Percentiles rank a stretch among this genome's conserved stretches.
These are phyloP conservation scores for Atherinomorus stipes DNA, from an alignment of 2,113 vertebrate genomes.

Conservation along the genomic window DNA sequence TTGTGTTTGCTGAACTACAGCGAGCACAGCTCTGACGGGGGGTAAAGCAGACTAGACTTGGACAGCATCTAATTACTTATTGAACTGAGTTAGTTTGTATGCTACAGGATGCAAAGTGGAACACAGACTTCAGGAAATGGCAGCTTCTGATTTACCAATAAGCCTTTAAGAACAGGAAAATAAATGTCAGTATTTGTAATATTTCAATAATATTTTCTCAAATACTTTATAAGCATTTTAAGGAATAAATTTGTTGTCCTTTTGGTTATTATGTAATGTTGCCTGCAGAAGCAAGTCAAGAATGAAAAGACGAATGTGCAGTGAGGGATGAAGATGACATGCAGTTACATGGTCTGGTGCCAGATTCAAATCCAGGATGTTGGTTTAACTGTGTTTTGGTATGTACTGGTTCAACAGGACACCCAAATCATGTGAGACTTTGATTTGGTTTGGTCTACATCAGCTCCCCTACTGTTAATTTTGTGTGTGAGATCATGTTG, in stretches of 20 bases:
- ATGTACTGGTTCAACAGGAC: conserved; percentile 19
- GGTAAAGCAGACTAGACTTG: neutral
- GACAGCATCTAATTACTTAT: neutral
- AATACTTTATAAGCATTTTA: neutral
- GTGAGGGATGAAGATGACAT: neutral
- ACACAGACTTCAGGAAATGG: neutral
- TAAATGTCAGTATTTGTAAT: neutral
- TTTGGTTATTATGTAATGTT: neutral
- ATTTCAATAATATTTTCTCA: neutral
- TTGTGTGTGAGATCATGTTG: too few species aligned
- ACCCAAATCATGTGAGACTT: conserved; percentile 10
- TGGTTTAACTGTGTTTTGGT: conserved; percentile 16
- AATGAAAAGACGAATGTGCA: neutral
- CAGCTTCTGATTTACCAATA: neutral
- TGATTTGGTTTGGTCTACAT: conserved; percentile 7
- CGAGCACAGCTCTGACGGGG: neutral
- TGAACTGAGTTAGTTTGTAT: conserved; percentile 17
- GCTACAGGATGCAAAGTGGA: neutral
- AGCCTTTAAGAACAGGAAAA: neutral
- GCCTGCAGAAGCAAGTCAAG: neutral
- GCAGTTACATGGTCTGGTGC: neutral
- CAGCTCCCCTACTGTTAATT: neutral
- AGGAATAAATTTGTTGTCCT: neutral
- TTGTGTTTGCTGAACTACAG: conserved; percentile 9
- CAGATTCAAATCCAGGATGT: conserved; percentile 40